These are phyloP conservation scores for Globodera rostochiensis DNA, from an alignment of 1,140 invertebrate genomes.

Conservation along the genomic window DNA sequence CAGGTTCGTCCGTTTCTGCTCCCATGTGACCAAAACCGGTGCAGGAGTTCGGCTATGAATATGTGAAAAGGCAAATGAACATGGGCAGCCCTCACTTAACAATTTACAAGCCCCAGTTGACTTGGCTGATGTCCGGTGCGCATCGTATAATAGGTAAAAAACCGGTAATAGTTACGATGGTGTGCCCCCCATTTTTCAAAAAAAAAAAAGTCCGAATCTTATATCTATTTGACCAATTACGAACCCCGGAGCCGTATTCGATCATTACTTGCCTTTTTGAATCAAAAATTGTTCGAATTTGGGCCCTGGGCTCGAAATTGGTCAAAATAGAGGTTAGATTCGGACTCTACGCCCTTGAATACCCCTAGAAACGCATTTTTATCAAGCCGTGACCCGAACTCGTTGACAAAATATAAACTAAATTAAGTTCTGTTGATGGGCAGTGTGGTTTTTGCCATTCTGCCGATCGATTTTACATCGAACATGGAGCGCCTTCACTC, in stretches of 20 bases:
- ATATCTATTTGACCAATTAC: too few relatives aligned
- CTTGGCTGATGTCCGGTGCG: conserved; percentile 60
- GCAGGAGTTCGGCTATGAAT: conserved; percentile 60
- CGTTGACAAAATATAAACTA: neutral
- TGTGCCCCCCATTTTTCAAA: too few relatives aligned
- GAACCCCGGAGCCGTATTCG: too few relatives aligned
- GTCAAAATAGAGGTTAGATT: too few relatives aligned
- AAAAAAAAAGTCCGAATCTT: too few relatives aligned
- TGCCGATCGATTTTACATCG: conserved; percentile 53
- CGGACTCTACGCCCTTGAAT: too few relatives aligned
- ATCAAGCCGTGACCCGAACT: neutral
- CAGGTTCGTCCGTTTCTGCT: too few relatives aligned
- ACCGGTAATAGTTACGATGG: too few relatives aligned
- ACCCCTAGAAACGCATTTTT: too few relatives aligned
- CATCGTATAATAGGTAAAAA: too few relatives aligned
- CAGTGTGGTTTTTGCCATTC: conserved; percentile 52
- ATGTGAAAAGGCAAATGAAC: conserved; percentile 49
- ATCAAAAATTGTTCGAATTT: too few relatives aligned
- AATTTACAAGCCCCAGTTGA: conserved; percentile 62
- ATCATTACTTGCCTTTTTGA: neutral
- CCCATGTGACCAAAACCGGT: conserved; percentile 50
- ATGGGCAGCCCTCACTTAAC: conserved; percentile 55
- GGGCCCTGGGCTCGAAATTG: too few relatives aligned
- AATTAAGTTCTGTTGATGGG: conserved; percentile 54
- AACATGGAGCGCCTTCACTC: conserved; percentile 47